Conservation (phyloP, 1,140 invertebrate species). For the Drosophila ironensis region DNA sequence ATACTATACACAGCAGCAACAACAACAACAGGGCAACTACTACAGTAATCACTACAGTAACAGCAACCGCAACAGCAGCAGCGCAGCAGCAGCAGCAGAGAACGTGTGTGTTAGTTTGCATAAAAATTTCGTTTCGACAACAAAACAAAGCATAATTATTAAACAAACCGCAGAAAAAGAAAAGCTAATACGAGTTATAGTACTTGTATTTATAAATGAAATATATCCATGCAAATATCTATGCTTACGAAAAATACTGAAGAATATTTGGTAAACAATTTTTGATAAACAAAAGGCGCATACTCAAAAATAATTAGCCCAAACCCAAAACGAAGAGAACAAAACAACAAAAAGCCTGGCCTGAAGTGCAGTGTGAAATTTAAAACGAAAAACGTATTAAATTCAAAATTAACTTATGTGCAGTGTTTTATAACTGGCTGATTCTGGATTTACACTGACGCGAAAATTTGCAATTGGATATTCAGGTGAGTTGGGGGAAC, state of each 20-base stretch:
- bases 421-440: conserved; percentile 32
- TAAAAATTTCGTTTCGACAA: conserved; percentile 82
- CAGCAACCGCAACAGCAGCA: conserved; percentile 40
- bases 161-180: conserved; percentile 15
- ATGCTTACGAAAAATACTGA: conserved; percentile 52
- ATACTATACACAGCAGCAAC: conserved; percentile 73
- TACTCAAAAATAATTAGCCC: conserved; percentile 33
- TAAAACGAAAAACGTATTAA: conserved; percentile 14
- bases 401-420: conserved; percentile 45
- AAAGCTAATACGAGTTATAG: conserved; percentile 31
- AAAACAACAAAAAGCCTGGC: conserved; percentile 30
- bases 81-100: conserved; percentile 58
- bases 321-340: conserved; percentile 35
- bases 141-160: conserved; percentile 45
- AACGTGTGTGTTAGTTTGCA: conserved; percentile 81
- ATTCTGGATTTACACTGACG: conserved; percentile 64
- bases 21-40: conserved; percentile 14
- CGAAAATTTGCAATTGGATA: conserved; percentile 73
- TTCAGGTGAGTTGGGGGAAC: conserved; percentile 57
- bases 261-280: conserved; percentile 73
- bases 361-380: conserved; percentile 29
- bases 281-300: conserved; percentile 43
- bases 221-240: conserved; percentile 37
- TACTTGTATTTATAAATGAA: conserved; percentile 49
- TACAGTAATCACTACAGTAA: conserved; percentile 39